Conservation (phyloP, 2,113 vertebrate species). For the Lepisosteus osseus region DNA sequence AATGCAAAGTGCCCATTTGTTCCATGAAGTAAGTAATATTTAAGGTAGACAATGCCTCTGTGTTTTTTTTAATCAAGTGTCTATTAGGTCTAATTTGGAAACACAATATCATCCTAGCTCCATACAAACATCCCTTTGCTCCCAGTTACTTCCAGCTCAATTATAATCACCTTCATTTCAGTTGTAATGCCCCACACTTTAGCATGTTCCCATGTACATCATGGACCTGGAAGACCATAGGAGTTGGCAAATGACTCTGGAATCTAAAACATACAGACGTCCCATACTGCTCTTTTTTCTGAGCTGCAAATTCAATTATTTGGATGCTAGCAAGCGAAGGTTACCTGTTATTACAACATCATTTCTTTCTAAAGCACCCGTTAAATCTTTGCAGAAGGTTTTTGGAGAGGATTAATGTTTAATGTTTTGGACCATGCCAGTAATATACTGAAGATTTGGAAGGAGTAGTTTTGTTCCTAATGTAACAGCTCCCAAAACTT, state of each 20-base stretch:
- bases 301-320: constrained; percentile 19
- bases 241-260: constrained; percentile 16
- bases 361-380: neutral
- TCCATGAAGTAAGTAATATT: constrained; percentile 2
- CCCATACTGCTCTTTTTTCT: constrained; percentile 13
- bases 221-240: neutral
- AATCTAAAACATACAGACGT: constrained; percentile 16
- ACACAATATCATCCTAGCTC: neutral
- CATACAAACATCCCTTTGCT: neutral
- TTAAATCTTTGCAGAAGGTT: neutral
- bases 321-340: neutral
- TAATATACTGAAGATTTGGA: too few relatives aligned
- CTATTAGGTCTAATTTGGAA: constrained; percentile 2
- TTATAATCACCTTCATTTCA: constrained; percentile 7
- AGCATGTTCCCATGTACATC: constrained; percentile 2
- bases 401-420: neutral
- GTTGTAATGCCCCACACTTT: neutral
- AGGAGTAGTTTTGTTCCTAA: too few relatives aligned
- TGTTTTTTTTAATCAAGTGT: neutral
- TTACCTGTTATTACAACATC: neutral
- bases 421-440: too few relatives aligned
- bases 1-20: constrained; percentile 2
- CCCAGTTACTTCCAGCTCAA: neutral
- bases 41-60: neutral
- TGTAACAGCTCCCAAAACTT: too few relatives aligned